phyloP scores from a whole-genome alignment of 2,113 vertebrate species.

The Antigone vipio region DNA sequence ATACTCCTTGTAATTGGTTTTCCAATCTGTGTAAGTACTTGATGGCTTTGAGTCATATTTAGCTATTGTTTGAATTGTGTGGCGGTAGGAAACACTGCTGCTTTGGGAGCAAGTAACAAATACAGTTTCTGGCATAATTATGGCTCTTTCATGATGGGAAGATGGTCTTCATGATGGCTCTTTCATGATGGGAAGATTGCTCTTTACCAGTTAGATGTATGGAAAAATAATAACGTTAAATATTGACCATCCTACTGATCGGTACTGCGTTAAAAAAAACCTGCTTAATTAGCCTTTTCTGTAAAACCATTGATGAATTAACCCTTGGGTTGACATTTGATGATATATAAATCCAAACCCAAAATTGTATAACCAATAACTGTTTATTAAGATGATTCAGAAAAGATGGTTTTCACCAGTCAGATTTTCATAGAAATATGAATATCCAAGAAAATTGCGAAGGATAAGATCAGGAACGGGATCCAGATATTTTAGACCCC shows the following conservation, averaged over 20 bases:
- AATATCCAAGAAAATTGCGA: background rate
- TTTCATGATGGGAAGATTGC: accelerated
- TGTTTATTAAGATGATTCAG: background rate
- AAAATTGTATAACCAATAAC: background rate
- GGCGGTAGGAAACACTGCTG: background rate
- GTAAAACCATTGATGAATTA: background rate
- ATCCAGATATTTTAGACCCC: background rate
- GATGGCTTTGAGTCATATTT: accelerated
- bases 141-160: accelerated
- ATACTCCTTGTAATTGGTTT: background rate
- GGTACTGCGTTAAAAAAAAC: background rate
- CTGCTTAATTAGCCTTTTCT: background rate
- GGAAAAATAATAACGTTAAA: background rate
- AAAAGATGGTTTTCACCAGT: background rate
- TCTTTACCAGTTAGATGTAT: background rate
- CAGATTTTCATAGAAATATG: background rate
- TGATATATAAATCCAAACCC: background rate
- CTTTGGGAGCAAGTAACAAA: background rate
- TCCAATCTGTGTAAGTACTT: background rate
- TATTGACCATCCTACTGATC: background rate
- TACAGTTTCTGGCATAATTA: accelerated
- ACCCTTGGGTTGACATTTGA: background rate
- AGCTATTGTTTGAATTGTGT: background rate
- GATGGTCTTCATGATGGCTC: background rate
- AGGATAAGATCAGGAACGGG: background rate